phyloP scores from a whole-genome alignment of 2,797 vertebrate genomes.

The Carduelis carduelis region DNA sequence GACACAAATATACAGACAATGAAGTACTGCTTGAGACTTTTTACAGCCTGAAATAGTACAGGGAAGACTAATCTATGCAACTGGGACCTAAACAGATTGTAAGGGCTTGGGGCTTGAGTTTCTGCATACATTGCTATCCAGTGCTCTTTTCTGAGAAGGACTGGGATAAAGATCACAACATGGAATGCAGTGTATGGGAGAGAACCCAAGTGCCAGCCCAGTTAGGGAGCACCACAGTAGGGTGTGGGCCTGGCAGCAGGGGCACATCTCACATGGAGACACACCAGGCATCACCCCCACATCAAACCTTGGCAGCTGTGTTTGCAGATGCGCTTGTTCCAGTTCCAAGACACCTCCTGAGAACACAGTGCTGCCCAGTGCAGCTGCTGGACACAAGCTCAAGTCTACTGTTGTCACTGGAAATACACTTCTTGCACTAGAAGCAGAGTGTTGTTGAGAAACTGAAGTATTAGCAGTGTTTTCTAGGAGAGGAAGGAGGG shows the following conservation, averaged over 20 bases:
- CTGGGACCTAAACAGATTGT: neutral
- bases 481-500: neutral
- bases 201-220: neutral
- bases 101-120: neutral
- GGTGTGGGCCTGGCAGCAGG: neutral
- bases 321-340: rapidly evolving
- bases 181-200: neutral
- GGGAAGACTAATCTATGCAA: neutral
- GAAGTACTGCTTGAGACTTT: neutral
- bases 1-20: neutral
- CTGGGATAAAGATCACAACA: neutral
- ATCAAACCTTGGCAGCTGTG: rapidly evolving
- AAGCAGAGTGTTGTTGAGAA: neutral
- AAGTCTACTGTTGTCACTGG: neutral
- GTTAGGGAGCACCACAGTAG: neutral
- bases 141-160: neutral
- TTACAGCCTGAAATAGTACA: neutral
- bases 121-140: neutral
- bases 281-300: rapidly evolving
- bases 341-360: neutral
- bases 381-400: neutral
- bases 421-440: neutral
- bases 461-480: neutral
- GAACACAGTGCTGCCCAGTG: neutral
- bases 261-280: rapidly evolving